Percentiles rank a stretch among this genome's conserved stretches.
phyloP scores from a whole-genome alignment of 2,888 invertebrate genomes.

The Mellilla xanthometata region DNA sequence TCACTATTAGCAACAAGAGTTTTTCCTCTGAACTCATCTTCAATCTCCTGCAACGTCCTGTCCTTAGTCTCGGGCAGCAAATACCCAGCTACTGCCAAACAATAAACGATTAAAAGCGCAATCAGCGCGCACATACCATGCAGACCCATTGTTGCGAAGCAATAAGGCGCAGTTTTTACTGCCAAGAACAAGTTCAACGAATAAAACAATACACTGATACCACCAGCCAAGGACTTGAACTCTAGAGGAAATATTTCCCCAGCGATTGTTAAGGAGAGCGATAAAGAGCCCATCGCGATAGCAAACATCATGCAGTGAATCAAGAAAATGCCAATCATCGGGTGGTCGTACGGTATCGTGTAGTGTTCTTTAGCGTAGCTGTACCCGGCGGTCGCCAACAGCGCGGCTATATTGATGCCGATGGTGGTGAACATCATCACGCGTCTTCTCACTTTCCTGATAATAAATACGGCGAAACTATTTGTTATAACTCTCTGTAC shows the following conservation, averaged over 20 bases:
- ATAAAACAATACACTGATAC: conserved; percentile 50
- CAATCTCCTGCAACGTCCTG: conserved; percentile 65
- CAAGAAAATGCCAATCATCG: not conserved
- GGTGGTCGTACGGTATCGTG: not conserved
- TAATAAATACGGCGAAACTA: not conserved
- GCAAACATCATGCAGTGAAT: conserved; percentile 34
- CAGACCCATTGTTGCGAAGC: conserved; percentile 48
- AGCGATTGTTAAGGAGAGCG: conserved; percentile 84
- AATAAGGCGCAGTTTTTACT: conserved; percentile 55
- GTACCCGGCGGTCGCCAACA: not conserved
- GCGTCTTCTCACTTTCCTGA: not conserved
- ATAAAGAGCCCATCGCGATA: conserved; percentile 39
- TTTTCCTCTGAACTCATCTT: conserved; percentile 62
- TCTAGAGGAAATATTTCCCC: conserved; percentile 84
- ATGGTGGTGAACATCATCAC: not conserved
- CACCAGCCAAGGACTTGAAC: conserved; percentile 74
- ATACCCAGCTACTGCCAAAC: conserved; percentile 48
- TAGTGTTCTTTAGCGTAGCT: not conserved
- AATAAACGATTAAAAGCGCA: conserved; percentile 48
- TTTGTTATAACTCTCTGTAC: conserved; percentile 31
- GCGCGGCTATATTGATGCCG: not conserved
- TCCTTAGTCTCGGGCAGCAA: conserved; percentile 67
- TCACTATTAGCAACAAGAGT: conserved; percentile 33
- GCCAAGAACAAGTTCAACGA: conserved; percentile 57
- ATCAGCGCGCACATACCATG: conserved; percentile 56